Base-by-base conservation (phyloP, 1,140 invertebrate genomes). In the Helicoverpa armigera region DNA sequence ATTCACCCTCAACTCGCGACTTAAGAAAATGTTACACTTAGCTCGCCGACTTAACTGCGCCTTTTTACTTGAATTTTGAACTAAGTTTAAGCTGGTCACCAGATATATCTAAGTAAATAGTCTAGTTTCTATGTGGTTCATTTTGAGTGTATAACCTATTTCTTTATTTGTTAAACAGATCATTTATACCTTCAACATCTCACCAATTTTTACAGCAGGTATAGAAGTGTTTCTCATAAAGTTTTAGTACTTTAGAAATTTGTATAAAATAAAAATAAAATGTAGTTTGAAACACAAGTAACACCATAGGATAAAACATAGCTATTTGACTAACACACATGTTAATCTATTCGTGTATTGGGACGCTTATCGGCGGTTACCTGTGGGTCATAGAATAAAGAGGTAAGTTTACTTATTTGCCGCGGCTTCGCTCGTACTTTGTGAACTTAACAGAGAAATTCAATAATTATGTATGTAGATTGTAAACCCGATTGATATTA, bases 11-110 rank as follows among this genome's bases (percentile, higher is more conserved):
- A 48, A 75, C 9, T 48, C 29, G 35, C 72, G 72, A 75, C 54
- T 60, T 43, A 73, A 69, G 65, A 69, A 69, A 69, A 69, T 69
- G 65, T 69, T 50, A 69, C 65, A 72, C 53, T 72, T 72, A 53
- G 11, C 50, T 72, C 50, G 31, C 18, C 11, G 69, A 72, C 29
- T 72, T 69, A 69, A 69, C 65, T 69, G 43, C 65, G 35, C 9
- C 35, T 43, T 43, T 43, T 43, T 43, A 18, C 16, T 48, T 1
- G 10, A 3, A 48, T 50, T 69, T 67, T 50, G 16, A 69, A 50
- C 48, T 50, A 3, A 31, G 12, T 61, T 61, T 61, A 14, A 60
- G 29, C 23, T 61, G 35, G 35, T 43, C 35, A 9, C 35, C 35
- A 43, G 35, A 43, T 7, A 43, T 43, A n/a, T n/a, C n/a, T n/a